Conservation (phyloP, 2,888 invertebrate genomes). For the Ormia ochracea region DNA sequence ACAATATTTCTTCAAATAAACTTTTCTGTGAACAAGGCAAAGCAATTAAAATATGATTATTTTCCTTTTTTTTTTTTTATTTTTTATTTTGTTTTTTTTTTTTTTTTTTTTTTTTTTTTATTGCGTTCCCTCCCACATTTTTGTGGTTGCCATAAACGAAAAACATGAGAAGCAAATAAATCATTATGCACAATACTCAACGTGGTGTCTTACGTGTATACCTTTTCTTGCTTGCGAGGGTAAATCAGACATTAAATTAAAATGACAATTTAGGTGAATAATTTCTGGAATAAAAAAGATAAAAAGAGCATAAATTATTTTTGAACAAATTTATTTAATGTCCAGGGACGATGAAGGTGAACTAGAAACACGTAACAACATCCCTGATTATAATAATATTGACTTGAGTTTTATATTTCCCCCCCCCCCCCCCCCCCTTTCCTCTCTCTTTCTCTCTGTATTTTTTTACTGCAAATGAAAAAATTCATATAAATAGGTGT, state of each 20-base stretch:
- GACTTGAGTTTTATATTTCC: not conserved
- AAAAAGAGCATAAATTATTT: slow-evolving; percentile 19
- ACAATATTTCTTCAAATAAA: slow-evolving; percentile 9
- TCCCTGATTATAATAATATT: slow-evolving; percentile 27
- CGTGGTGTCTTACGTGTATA: not conserved
- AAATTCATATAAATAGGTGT: too few relatives aligned
- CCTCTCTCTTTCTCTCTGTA: not conserved
- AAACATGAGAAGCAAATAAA: slow-evolving; percentile 36
- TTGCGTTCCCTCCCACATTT: not conserved
- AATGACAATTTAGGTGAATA: slow-evolving; percentile 26
- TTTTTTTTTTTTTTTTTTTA: too few relatives aligned
- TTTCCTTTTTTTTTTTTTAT: too few relatives aligned
- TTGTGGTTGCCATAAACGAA: slow-evolving; percentile 63
- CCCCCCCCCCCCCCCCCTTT: too few relatives aligned
- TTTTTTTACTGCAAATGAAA: not conserved
- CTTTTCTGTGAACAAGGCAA: slow-evolving; percentile 70
- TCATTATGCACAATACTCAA: not conserved
- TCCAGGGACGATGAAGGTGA: not conserved
- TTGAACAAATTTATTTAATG: not conserved
- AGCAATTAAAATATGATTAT: slow-evolving; percentile 74
- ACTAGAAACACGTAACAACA: not conserved
- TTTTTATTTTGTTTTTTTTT: too few relatives aligned
- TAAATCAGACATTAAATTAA: slow-evolving; percentile 18
- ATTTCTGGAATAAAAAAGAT: not conserved
- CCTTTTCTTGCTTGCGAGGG: not conserved